These are phyloP conservation scores for Acrossocheilus wenchowensis DNA, from an alignment of 2,797 vertebrate species.

Conservation along the genomic window DNA sequence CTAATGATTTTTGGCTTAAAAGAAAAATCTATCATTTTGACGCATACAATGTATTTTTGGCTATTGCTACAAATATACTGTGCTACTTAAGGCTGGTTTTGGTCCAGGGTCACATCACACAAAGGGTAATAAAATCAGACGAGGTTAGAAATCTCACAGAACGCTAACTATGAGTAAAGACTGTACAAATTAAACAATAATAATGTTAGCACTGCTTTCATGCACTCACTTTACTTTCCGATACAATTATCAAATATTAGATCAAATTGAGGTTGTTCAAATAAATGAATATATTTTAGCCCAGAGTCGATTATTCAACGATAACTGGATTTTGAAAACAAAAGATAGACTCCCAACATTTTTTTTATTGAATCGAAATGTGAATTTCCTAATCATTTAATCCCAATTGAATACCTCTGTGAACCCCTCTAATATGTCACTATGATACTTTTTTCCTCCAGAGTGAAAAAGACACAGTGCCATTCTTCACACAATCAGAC, in stretches of 20 bases:
- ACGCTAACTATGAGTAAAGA: background rate
- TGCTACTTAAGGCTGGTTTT: too few relatives aligned
- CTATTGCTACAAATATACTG: too few relatives aligned
- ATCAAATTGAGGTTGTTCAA: background rate
- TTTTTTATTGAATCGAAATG: background rate
- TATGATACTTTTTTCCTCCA: conserved; percentile 59
- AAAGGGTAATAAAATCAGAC: background rate
- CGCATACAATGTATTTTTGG: too few relatives aligned
- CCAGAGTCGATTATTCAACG: background rate
- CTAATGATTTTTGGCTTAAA: too few relatives aligned
- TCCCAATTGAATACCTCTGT: background rate
- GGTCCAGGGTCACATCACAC: too few relatives aligned
- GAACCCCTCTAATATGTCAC: background rate
- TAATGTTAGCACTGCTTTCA: background rate
- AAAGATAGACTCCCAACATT: background rate
- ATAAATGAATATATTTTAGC: background rate
- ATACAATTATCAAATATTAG: background rate
- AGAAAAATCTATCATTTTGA: too few relatives aligned
- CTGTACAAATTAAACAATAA: background rate
- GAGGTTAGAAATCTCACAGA: background rate
- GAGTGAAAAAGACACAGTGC: conserved; percentile 85
- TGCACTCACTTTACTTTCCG: background rate
- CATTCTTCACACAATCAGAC: conserved; percentile 88
- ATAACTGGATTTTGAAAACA: background rate
- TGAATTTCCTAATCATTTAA: background rate